Evolutionary conservation across 2,113 vertebrate genomes (phyloP), one percentile per base, ranked within the genome.

Genomic region (Misgurnus mizolepis): DNA sequence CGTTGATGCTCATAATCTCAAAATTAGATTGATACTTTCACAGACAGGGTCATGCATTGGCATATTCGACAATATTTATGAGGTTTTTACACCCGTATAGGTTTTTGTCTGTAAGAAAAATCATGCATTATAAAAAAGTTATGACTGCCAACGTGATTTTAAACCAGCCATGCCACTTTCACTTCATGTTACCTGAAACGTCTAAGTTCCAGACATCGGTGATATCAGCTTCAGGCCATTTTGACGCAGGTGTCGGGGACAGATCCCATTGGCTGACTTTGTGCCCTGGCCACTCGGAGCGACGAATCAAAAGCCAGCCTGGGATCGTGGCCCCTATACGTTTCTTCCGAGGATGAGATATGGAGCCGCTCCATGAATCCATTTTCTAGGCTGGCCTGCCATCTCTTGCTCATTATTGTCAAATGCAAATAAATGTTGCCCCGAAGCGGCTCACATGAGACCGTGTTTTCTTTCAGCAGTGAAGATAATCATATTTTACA

Each of bases 241-340:
- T 80, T 67, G 3, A 3, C 10, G 43, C 60, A 58, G 50, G 58
- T 86, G 69, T 79, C 45, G 87, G 91, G 90, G 88, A 83, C 90
- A 88, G 89, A 65, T 72, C 83, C 86, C 87, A 83, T 83, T 82
- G 86, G 89, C 88, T 17, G 81, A 34, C 87, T 91, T 91, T 91
- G 88, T 91, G 88, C 5, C 5, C 82, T 60, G 71, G 79, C 70
- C 76, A 69, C 49, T 78, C 56, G 56, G 75, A 83, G 49, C 45
- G 69, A 87, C 88, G 67, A 87, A 86, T 87, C 62, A 90, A 84
- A 88, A 90, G 87, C 78, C 87, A 84, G 89, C 87, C 85, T 84
- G 85, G 80, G 91, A 84, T 90, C 62, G 5, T 87, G 89, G 91
- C 90, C 91, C 87, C 84, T 81, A 50, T 78, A 77, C 82, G 79